These are phyloP conservation scores for Threskiornis aethiopicus DNA, from an alignment of 2,797 vertebrate species.

Conservation along the genomic window DNA sequence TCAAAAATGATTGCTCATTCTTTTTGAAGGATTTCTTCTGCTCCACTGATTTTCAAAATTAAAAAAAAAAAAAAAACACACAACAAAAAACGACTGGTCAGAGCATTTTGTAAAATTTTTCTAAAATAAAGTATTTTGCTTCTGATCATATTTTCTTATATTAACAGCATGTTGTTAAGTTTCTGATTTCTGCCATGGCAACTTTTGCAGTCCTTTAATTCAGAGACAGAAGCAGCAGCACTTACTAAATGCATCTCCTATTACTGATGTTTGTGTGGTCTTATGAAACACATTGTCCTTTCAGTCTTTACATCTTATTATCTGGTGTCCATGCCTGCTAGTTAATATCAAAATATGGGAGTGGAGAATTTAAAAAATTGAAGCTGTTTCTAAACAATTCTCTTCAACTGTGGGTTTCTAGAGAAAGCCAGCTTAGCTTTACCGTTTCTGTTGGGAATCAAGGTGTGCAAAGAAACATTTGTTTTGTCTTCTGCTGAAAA, in stretches of 20 bases:
- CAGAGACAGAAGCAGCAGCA: not conserved
- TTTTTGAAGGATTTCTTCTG: not conserved
- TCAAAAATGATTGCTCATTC: fast-evolving
- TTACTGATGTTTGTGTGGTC: not conserved
- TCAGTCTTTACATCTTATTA: not conserved
- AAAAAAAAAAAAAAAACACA: not conserved
- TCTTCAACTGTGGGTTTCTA: not conserved
- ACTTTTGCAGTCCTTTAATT: not conserved
- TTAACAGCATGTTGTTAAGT: not conserved
- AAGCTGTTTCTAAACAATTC: not conserved
- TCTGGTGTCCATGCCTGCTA: not conserved
- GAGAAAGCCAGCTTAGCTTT: not conserved
- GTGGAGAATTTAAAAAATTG: not conserved
- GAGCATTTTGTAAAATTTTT: not conserved
- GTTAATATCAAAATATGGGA: not conserved
- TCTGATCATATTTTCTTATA: not conserved
- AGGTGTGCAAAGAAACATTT: not conserved
- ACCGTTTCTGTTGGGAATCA: not conserved
- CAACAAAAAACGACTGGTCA: not conserved
- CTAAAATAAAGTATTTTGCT: not conserved
- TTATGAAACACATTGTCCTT: not conserved
- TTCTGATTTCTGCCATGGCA: not conserved
- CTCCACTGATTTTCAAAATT: not conserved
- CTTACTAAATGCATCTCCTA: not conserved
- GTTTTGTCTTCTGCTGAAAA: not conserved